Evolutionary conservation across 2,113 vertebrate species (phyloP), one percentile per base, ranked within the genome.

Genomic region (Aythya baeri): DNA sequence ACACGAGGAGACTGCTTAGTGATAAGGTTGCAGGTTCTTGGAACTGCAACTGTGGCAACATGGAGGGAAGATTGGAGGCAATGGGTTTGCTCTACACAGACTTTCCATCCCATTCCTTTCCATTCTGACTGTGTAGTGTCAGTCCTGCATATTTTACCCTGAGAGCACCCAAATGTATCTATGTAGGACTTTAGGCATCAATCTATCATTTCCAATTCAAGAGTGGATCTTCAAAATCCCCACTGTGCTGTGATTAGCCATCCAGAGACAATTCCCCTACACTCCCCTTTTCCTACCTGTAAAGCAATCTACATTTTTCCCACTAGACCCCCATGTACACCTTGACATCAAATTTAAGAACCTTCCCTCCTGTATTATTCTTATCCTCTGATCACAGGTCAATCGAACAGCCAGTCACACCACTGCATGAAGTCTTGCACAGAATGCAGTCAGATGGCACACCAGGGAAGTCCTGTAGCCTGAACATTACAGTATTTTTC

Each of bases 381-480:
- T 88, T 91, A n/a, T 70, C 75, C 79, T 92, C 80, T 96, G 68
- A 88, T 86, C 67, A 88, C 65, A 80, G 59, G 66, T 77, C 31
- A 90, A 91, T 80, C 50, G 80, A 89, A 77, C 76, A 74, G 46
- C 46, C 92, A 58, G 94, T 77, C 72, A 54, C 0, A 9, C 25
- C 54, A 67, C 65, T 61, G 62, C 57, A 86, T 52, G n/a, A 78
- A 84, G 16, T 43, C 61, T 77, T 67, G 17, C 43, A 38, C 34
- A 72, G 78, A 86, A 86, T 71, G 18, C 55, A 86, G 57, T 59
- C 55, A 63, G 57, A 63, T 16, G 0, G 71, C 1, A 0, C 76
- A 36, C 63, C 63, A 88, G 49, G 26, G 57, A 90, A 93, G 90
- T 71, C n/a, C 75, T 58, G n/a, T 72, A 82, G 68, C 46, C 57